Base-by-base conservation (phyloP, 2,888 invertebrate genomes). In the Callosobruchus maculatus region DNA sequence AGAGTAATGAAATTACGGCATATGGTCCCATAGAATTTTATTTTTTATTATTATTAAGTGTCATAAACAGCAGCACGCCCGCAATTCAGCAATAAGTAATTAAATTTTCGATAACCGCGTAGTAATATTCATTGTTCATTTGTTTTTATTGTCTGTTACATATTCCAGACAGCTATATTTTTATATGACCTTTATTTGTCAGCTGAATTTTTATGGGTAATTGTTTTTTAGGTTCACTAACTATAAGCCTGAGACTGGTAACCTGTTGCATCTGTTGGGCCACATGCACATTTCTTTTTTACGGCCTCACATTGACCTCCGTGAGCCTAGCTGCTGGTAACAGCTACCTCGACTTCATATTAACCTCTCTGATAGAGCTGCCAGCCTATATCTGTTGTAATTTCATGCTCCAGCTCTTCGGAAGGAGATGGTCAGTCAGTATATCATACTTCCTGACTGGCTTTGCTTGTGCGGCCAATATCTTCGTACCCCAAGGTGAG, bases 181-280 rank as follows among this genome's bases (percentile, higher is more conserved):
- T n/a, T n/a, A n/a, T n/a, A n/a, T n/a, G n/a, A n/a, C n/a, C n/a
- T n/a, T n/a, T n/a, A n/a, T n/a, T n/a, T n/a, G n/a, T n/a, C n/a
- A n/a, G n/a, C n/a, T n/a, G n/a, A n/a, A n/a, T n/a, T n/a, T n/a
- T n/a, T n/a, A n/a, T n/a, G n/a, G n/a, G n/a, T n/a, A 26, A 26
- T 26, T 26, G 26, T 26, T 20, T 68, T 21, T 9, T 21, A 20
- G 88, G 69, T 68, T 76, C 76, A 21, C 71, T 68, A 13, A 88
- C 88, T 21, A 82, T 93, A 20, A 83, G 91, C 76, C 81, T 88
- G 0, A 88, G 93, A 66, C 86, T 92, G 70, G 79, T 89, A 0
- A 91, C 92, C 72, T 93, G 94, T 78, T 92, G 92, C n/a, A 90
- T 94, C 79, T 94, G 94, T 88, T 95, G 94, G 94, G 91, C 94